Base-by-base conservation (phyloP, 2,113 vertebrate species). In the Urocolius indicus region DNA sequence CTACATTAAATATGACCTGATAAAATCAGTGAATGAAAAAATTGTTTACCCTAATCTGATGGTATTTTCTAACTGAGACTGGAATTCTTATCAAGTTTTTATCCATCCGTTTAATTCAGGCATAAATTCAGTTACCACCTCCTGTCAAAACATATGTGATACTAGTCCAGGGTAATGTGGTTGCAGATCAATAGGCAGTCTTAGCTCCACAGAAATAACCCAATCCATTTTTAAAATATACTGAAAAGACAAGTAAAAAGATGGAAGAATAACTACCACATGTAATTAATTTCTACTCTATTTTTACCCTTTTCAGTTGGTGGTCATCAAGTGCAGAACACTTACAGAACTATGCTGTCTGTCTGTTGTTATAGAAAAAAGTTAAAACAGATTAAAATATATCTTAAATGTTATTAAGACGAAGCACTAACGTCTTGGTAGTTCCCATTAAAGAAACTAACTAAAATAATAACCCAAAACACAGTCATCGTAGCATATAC, bases 51-150 rank as follows among this genome's bases (percentile, higher is more conserved):
- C 77, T 89, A 9, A 86, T 89, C 83, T 62, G 67, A 89, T 74
- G 34, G 34, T 49, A 87, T 92, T 94, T 92, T 20, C 84, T 87
- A 66, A 74, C n/a, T 77, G 38, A 63, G 27, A 51, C 26, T 61
- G n/a, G n/a, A 88, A 94, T 71, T 85, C 41, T 89, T 95, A 96
- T 78, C 57, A 65, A 79, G 29, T 27, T 91, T 90, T 95, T 93
- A 92, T 69, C 24, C 89, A 81, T 34, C 78, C 65, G 14, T 83
- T 95, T 81, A 87, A 86, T 84, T 97, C 46, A 90, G 89, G 73
- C 62, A 95, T 71, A 94, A 96, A 95, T 85, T 71, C 83, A 91
- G 82, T 41, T 96, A 86, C 85, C 7, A 0, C 38, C 73, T 80
- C 62, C 52, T 92, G 36, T 54, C 86, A 90, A 94, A 95, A 86